Evolutionary conservation across 2,888 invertebrate species (phyloP).

Genomic region (Stomorhina lunata): DNA sequence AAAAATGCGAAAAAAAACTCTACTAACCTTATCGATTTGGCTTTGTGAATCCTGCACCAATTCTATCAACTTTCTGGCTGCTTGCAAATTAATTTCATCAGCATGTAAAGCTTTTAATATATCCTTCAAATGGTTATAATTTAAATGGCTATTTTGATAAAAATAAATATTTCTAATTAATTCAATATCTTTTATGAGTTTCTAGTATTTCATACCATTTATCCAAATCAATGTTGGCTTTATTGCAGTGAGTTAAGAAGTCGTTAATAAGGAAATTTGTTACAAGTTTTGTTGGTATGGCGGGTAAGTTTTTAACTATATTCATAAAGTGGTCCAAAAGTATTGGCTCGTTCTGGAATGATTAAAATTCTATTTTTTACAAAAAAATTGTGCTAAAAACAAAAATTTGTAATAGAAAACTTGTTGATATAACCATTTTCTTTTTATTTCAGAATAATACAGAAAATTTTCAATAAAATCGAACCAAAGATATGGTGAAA

Average conservation of each 20-base stretch:
- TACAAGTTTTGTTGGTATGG: slow-evolving; percentile 82
- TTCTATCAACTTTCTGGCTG: slow-evolving; percentile 81
- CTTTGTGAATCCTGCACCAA: slow-evolving; percentile 79
- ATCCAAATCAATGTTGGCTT: slow-evolving; percentile 82
- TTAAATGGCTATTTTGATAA: slow-evolving; percentile 79
- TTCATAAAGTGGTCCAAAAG: slow-evolving; percentile 81
- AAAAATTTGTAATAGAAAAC: too few relatives aligned
- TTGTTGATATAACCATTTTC: too few relatives aligned
- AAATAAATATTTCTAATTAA: neutral
- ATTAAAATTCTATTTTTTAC: neutral
- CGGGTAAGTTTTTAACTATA: slow-evolving; percentile 80
- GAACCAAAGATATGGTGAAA: too few relatives aligned
- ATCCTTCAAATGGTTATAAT: slow-evolving; percentile 82
- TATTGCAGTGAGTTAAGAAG: slow-evolving; percentile 85
- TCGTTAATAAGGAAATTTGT: slow-evolving; percentile 87
- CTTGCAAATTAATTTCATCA: slow-evolving; percentile 83
- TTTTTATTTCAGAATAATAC: too few relatives aligned
- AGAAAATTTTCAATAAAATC: too few relatives aligned
- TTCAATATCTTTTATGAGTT: too few relatives aligned
- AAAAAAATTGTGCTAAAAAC: too few relatives aligned
- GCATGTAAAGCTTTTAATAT: slow-evolving; percentile 83
- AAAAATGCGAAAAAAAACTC: neutral
- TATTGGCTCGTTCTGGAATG: slow-evolving; percentile 82
- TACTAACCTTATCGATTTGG: slow-evolving; percentile 76
- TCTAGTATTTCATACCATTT: slow-evolving; percentile 82